Conservation (phyloP, 2,888 invertebrate genomes). For the Hololepta plana region DNA sequence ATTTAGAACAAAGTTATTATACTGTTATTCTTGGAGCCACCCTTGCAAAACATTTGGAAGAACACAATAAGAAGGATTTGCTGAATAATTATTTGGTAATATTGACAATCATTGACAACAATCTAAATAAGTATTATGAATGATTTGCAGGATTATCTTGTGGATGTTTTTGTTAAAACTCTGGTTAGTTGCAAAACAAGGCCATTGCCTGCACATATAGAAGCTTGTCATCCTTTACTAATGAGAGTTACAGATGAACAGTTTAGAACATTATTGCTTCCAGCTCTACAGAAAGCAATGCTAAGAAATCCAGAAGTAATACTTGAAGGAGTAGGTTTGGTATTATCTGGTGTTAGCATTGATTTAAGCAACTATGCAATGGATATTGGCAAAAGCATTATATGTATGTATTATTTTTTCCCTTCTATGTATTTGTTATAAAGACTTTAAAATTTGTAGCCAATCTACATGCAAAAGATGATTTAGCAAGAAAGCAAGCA, state of each 20-base stretch:
- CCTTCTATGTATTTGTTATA: not conserved
- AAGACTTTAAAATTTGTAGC: too few species aligned
- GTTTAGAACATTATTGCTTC: constrained; percentile 56
- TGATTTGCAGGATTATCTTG: constrained; percentile 34
- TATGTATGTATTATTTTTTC: constrained; percentile 32
- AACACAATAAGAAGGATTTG: constrained; percentile 28
- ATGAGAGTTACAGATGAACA: constrained; percentile 41
- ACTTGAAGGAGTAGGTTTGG: constrained; percentile 59
- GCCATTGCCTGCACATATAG: constrained; percentile 48
- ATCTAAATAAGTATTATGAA: constrained; percentile 7
- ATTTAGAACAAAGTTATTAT: constrained; percentile 29
- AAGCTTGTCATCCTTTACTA: constrained; percentile 47
- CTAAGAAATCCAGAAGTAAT: constrained; percentile 86
- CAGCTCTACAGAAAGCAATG: constrained; percentile 80
- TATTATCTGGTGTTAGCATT: constrained; percentile 50
- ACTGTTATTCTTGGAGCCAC: constrained; percentile 46
- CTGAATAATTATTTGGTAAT: constrained; percentile 37
- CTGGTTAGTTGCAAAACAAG: constrained; percentile 60
- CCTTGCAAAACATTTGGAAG: constrained; percentile 38
- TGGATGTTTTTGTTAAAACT: constrained; percentile 58
- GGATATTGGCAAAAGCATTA: constrained; percentile 67
- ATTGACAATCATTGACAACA: not conserved
- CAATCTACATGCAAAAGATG: constrained; percentile 74
- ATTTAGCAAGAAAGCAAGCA: constrained; percentile 54
- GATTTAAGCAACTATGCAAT: constrained; percentile 61